Evolutionary conservation across 1,140 invertebrate species (phyloP), one percentile per base, ranked within the genome.

Genomic region (Drosophila bifasciata): DNA sequence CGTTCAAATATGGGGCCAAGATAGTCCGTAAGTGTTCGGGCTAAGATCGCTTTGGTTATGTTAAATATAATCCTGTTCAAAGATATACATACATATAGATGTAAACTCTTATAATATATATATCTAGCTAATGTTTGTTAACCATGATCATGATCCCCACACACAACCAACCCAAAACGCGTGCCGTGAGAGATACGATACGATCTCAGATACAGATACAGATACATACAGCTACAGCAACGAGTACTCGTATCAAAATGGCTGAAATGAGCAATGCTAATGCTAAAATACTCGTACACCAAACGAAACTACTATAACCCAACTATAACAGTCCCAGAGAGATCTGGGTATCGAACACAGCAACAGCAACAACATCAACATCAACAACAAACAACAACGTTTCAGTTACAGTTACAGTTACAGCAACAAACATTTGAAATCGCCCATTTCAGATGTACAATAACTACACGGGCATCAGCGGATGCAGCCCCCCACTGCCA

Each of bases 11-110:
- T 90, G 90, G 90, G 90, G 90, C 90, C 89, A 91, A 78, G 81
- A 88, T 91, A 90, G 90, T 91, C 80, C 84, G 89, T 91, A 91
- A 91, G 90, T 91, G 86, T 91, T 91, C 89, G 90, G 90, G 75
- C 71, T 73, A 91, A 91, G 90, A 80, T 90, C 86, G 88, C 76
- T 79, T 81, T 91, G 75, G 89, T 79, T 72, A 83, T 89, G 75
- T 81, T 81, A 64, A 90, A 67, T 76, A 62, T 75, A 74, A 72
- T 72, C 64, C 63, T 50, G 63, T 72, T 67, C 68, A 73, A 75
- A 46, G 51, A 73, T 64, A 64, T 28, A 28, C 2, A 28, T 8
- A 28, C 9, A 28, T 11, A 15, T 48, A 64, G 41, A 44, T 66
- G 55, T 68, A 13, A 57, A 19, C 61, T 66, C 72, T 64, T 60